These are phyloP conservation scores for Taenioides sp. DNA, from an alignment of 2,797 vertebrate species.

Conservation along the genomic window DNA sequence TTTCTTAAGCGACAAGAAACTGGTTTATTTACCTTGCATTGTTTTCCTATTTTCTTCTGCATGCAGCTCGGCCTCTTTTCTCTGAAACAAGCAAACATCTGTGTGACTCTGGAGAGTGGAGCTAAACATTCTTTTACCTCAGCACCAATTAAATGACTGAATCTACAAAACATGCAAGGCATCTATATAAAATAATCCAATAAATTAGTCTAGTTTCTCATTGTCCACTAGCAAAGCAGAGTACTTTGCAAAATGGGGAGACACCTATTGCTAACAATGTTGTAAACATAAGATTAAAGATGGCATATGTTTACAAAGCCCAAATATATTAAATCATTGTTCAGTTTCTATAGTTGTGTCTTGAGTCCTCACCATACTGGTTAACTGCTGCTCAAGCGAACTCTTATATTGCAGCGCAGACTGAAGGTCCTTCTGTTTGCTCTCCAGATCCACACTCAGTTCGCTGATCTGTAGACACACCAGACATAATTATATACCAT, in stretches of 20 bases:
- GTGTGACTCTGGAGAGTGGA: conserved; percentile 36
- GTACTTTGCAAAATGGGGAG: background rate
- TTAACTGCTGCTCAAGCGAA: conserved; percentile 74
- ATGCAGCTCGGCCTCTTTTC: conserved; percentile 73
- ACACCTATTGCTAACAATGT: background rate
- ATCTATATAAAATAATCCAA: conserved; percentile 34
- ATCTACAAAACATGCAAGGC: conserved; percentile 35
- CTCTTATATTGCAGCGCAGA: conserved; percentile 74
- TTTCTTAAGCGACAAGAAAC: rapidly evolving
- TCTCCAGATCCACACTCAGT: conserved; percentile 84
- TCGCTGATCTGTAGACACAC: conserved; percentile 78
- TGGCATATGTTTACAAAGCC: background rate
- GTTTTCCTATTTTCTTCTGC: conserved; percentile 76
- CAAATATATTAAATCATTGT: background rate
- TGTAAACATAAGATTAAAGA: background rate
- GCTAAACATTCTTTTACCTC: conserved; percentile 53
- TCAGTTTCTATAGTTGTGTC: background rate
- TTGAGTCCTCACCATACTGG: conserved; percentile 66
- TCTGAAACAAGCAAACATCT: conserved; percentile 72
- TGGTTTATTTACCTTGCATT: conserved; percentile 74
- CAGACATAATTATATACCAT: conserved; percentile 59
- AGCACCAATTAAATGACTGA: conserved; percentile 34
- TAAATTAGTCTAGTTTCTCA: conserved; percentile 45
- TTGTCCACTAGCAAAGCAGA: conserved; percentile 37
- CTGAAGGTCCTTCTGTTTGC: conserved; percentile 82